A percentile compares a stretch with the other conserved stretches of the same genome.
Conservation (phyloP, 2,797 vertebrate species). For the Lepidocolaptes lacrymiger region DNA sequence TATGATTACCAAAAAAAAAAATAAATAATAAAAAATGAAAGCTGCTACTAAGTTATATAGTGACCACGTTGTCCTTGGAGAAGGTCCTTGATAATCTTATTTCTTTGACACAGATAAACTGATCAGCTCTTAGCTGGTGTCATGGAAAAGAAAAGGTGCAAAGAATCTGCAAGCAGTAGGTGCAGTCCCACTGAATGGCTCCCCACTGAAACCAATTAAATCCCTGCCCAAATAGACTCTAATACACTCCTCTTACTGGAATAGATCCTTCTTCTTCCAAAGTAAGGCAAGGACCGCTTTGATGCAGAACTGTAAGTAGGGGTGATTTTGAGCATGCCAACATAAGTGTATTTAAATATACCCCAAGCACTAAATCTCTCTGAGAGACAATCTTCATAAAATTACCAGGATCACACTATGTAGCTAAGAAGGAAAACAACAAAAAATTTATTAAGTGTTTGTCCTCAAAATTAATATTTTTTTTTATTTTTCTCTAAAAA, state of each 20-base stretch:
- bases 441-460: not conserved
- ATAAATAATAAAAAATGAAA: not conserved
- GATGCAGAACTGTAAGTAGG: not conserved
- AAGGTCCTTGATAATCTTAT: constrained; percentile 24
- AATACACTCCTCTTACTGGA: not conserved
- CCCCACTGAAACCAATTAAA: not conserved
- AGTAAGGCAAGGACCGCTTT: not conserved
- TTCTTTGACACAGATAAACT: not conserved
- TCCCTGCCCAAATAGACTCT: not conserved
- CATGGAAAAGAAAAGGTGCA: not conserved
- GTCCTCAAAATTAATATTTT: not conserved
- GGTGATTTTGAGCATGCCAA: not conserved
- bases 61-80: not conserved
- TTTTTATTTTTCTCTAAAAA: not conserved
- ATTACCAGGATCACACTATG: not conserved
- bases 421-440: not conserved
- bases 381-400: not conserved
- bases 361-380: not conserved
- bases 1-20: not conserved
- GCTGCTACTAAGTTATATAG: not conserved
- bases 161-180: not conserved
- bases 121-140: not conserved
- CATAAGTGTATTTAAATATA: not conserved
- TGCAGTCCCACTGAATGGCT: not conserved
- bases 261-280: not conserved